phyloP scores from a whole-genome alignment of 2,113 vertebrate species.

The Tricholaema leucomelas region DNA sequence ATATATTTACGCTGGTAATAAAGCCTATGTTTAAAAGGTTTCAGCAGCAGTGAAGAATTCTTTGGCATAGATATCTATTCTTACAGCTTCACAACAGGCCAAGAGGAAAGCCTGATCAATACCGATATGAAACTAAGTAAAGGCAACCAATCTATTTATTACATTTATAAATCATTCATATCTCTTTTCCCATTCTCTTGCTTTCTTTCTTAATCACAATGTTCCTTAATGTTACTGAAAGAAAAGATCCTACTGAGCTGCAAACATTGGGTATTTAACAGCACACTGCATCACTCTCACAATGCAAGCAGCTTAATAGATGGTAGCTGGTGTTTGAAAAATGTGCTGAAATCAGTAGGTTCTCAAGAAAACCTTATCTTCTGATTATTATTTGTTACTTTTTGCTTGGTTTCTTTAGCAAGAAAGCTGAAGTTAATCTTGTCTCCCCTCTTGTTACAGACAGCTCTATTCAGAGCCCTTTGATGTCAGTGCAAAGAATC shows the following conservation, averaged over 20 bases:
- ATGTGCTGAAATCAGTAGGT: constrained; percentile 30
- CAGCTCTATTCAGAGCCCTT: constrained; percentile 38
- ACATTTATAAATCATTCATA: background rate
- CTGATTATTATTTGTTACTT: constrained; percentile 40
- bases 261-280: background rate
- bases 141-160: background rate
- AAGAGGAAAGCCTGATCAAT: constrained; percentile 11
- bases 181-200: background rate
- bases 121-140: background rate
- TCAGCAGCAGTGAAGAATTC: background rate
- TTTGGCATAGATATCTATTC: background rate
- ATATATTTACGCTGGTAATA: constrained; percentile 5
- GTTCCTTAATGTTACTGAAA: background rate
- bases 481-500: constrained; percentile 62
- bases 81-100: background rate
- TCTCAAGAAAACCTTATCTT: constrained; percentile 32
- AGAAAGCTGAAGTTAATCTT: constrained; percentile 52
- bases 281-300: background rate
- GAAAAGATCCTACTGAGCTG: background rate
- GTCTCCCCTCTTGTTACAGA: constrained; percentile 16
- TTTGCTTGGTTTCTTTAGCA: constrained; percentile 1
- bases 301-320: background rate
- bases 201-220: background rate
- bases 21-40: constrained; percentile 19
- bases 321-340: background rate